Evolutionary conservation across 2,888 invertebrate genomes (phyloP).

Genomic region (Callinectes sapidus): DNA sequence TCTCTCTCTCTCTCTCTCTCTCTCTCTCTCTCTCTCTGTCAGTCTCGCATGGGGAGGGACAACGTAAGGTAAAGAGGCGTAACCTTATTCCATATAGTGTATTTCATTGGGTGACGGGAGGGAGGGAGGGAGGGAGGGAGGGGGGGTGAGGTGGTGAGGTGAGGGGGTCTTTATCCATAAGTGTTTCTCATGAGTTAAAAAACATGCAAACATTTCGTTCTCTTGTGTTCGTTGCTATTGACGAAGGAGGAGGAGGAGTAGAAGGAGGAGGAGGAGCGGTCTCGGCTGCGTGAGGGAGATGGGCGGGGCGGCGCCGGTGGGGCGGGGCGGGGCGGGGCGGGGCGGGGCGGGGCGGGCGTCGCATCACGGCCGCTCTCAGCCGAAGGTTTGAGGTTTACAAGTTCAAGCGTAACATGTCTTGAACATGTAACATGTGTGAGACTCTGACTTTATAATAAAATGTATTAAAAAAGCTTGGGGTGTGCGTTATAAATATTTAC

Average conservation of each 20-base stretch:
- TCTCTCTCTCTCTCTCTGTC: slow-evolving; percentile 21
- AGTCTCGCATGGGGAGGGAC: not conserved
- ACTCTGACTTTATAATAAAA: slow-evolving; percentile 29
- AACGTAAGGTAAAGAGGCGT: slow-evolving; percentile 6
- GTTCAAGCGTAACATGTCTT: slow-evolving; percentile 1
- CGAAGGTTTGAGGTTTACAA: slow-evolving; percentile 1
- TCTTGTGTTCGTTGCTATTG: slow-evolving; percentile 10
- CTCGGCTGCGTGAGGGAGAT: slow-evolving; percentile 16
- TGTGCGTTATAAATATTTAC: slow-evolving; percentile 34
- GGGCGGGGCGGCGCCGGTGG: not conserved
- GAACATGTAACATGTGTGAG: slow-evolving; percentile 19
- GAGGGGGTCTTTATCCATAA: slow-evolving; percentile 15
- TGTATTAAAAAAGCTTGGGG: slow-evolving; percentile 32
- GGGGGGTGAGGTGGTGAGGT: no score
- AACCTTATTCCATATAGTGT: not conserved
- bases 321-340: slow-evolving; percentile 31
- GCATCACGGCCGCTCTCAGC: slow-evolving; percentile 13
- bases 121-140: no score
- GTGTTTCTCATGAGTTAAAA: slow-evolving; percentile 8
- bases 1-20: slow-evolving; percentile 15
- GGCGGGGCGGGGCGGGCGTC: slow-evolving; percentile 32
- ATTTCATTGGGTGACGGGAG: not conserved
- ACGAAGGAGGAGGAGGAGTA: slow-evolving; percentile 4
- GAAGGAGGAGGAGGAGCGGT: not conserved
- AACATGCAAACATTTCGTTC: slow-evolving; percentile 14